Base-by-base conservation (phyloP, 2,797 vertebrate genomes). In the Aphelocoma californica region DNA sequence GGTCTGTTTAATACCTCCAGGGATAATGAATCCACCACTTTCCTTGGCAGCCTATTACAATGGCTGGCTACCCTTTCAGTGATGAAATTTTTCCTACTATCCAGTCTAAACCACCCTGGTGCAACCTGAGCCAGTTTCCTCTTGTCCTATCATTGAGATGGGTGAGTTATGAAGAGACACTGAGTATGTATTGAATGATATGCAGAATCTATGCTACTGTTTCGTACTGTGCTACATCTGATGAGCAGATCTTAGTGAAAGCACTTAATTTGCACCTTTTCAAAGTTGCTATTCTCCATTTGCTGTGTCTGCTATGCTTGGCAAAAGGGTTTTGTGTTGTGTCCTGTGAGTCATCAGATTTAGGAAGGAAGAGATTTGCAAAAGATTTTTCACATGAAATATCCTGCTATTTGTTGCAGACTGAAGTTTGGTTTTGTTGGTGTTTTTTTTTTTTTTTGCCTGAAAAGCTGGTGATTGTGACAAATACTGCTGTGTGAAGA, bases 381-480 rank as follows among this genome's bases (percentile, higher is more conserved):
- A 75, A 84, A 67, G 32, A 65, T 86, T 93, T 92, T 92, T 84
- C 45, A 47, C 16, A 44, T 50, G 5, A 88, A 70, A 74, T 85
- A 71, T 74, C 28, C 32, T 88, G 34, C 40, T 86, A 50, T 78
- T 94, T 83, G 28, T 81, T 58, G 61, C 18, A 65, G 54, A 44
- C 25, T 50, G 32, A 50, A 78, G 13, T 58, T 53, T 45, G 28
- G 2, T 72, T 72, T 0, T 1, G 23, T 60, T 77, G 40, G 14
- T 58, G 36, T 12, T 20, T 45, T 44, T 44, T 44, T 6, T 15
- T 34, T 34, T 54, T 74, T 82, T n/a, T 54, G 1, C 53, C 31
- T 93, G 67, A 69, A 88, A 93, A 92, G 14, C 40, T 79, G 66
- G 9, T 79, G 47, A 67, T 81, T 36, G 9, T 81, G 73, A 72